A percentile compares a stretch with the other conserved stretches of the same genome.
Evolutionary conservation across 2,113 vertebrate genomes (phyloP).

Genomic region (Morone chrysops): DNA sequence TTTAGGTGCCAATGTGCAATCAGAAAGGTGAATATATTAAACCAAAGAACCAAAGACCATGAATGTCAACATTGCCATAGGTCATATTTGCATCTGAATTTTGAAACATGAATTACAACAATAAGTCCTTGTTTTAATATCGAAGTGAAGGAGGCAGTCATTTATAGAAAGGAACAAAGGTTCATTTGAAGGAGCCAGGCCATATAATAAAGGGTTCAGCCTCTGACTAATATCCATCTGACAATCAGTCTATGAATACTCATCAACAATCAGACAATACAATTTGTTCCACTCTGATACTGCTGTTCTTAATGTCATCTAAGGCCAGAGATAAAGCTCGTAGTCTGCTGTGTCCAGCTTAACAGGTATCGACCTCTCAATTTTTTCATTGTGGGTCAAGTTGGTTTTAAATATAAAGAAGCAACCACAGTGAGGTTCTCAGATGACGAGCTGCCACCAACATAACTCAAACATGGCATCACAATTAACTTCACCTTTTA

Average conservation of each 20-base stretch:
- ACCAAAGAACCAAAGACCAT: not conserved
- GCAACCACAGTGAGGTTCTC: not conserved
- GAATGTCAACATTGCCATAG: too few species aligned
- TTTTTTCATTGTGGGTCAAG: not conserved
- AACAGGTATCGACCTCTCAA: too few species aligned
- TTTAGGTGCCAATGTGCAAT: too few species aligned
- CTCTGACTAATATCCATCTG: not conserved
- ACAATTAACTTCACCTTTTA: not conserved
- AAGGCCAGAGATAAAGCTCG: too few species aligned
- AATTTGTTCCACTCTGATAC: too few species aligned
- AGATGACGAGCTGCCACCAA: not conserved
- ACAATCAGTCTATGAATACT: not conserved
- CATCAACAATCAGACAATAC: not conserved
- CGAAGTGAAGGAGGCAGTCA: not conserved
- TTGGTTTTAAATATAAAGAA: not conserved
- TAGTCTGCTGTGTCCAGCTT: too few species aligned
- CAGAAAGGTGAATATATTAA: not conserved
- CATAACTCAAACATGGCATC: not conserved
- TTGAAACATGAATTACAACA: not conserved
- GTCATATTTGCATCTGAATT: too few species aligned
- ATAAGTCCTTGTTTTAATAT: too few species aligned
- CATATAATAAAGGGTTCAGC: not conserved
- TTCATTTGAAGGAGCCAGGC: not conserved
- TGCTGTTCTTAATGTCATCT: too few species aligned
- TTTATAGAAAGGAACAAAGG: not conserved